Percentiles rank a stretch among this genome's conserved stretches.
These are phyloP conservation scores for Drosophila mayaguana DNA, from an alignment of 2,888 invertebrate species.

Conservation along the genomic window DNA sequence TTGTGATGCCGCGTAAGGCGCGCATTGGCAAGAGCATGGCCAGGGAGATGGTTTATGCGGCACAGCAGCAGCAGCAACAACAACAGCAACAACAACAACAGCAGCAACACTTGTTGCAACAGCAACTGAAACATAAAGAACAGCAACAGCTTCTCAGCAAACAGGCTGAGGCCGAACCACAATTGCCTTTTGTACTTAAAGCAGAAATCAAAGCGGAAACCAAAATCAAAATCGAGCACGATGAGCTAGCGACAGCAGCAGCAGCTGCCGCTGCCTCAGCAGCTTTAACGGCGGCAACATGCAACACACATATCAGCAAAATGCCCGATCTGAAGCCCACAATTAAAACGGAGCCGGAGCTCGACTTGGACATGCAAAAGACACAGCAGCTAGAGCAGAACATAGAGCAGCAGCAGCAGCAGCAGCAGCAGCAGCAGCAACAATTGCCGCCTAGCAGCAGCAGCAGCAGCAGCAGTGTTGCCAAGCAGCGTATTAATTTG, in stretches of 20 bases:
- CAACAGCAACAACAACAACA: constrained; percentile 19
- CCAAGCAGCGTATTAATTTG: constrained; percentile 79
- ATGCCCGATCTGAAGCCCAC: constrained; percentile 80
- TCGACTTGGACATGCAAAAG: constrained; percentile 25
- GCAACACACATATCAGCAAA: constrained; percentile 66
- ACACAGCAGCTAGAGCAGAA: constrained; percentile 3
- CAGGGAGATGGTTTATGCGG: constrained; percentile 86
- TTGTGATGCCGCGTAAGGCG: constrained; percentile 85
- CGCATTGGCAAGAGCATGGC: constrained; percentile 89
- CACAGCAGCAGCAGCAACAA: constrained; percentile 58
- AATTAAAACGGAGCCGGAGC: constrained; percentile 82
- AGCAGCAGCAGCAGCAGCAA: constrained; percentile 2
- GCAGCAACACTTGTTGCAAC: constrained; percentile 20
- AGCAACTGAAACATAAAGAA: constrained; percentile 13
- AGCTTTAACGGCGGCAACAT: constrained; percentile 37
- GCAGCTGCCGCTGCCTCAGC: constrained; percentile 24
- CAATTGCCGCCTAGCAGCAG: constrained; percentile 7
- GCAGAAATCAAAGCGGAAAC: constrained; percentile 84
- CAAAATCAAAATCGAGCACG: constrained; percentile 84
- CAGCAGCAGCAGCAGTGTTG: constrained; percentile 9
- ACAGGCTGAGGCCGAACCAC: constrained; percentile 48
- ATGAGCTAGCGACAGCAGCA: constrained; percentile 47
- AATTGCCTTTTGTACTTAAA: constrained; percentile 80
- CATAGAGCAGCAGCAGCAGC: background rate
- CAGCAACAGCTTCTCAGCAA: constrained; percentile 26